phyloP scores from a whole-genome alignment of 2,888 invertebrate genomes.

The Phaedon cochleariae region DNA sequence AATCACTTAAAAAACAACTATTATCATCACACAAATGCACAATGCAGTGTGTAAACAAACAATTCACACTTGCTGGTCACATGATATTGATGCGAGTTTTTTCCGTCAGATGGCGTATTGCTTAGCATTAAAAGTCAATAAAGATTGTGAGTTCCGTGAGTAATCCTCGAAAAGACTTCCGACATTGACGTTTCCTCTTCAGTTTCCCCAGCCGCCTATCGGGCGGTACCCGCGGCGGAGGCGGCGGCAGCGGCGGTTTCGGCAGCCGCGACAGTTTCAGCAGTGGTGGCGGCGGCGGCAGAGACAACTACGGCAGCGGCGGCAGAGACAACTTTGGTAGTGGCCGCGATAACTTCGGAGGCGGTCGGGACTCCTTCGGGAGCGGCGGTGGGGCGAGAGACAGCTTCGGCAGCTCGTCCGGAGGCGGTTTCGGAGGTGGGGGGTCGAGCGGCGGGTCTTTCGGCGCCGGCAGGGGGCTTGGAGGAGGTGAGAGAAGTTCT shows the following conservation, averaged over 20 bases:
- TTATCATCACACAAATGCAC: no score
- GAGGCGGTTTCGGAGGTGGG: constrained; percentile 18
- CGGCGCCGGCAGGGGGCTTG: neutral
- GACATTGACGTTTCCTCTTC: no score
- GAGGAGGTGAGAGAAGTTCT: neutral
- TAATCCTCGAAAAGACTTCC: no score
- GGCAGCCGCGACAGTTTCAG: constrained; percentile 19
- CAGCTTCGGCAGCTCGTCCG: neutral
- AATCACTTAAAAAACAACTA: no score
- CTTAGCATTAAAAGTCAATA: no score
- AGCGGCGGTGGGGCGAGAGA: neutral
- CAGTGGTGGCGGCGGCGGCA: constrained; percentile 21
- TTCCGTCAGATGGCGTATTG: no score
- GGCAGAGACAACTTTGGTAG: constrained; percentile 15
- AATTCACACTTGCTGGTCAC: no score
- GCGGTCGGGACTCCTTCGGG: neutral
- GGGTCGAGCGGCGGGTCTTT: constrained; percentile 27
- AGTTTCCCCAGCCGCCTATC: constrained; percentile 11
- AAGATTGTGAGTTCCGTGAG: no score
- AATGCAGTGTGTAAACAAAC: no score
- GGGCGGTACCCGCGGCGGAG: constrained; percentile 25
- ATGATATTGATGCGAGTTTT: no score
- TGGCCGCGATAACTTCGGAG: constrained; percentile 13
- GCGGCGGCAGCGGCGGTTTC: constrained; percentile 19
- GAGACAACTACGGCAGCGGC: constrained; percentile 47